Conservation (phyloP, 64 coral and sea anemone species). For the Stichodactyla helianthus region DNA sequence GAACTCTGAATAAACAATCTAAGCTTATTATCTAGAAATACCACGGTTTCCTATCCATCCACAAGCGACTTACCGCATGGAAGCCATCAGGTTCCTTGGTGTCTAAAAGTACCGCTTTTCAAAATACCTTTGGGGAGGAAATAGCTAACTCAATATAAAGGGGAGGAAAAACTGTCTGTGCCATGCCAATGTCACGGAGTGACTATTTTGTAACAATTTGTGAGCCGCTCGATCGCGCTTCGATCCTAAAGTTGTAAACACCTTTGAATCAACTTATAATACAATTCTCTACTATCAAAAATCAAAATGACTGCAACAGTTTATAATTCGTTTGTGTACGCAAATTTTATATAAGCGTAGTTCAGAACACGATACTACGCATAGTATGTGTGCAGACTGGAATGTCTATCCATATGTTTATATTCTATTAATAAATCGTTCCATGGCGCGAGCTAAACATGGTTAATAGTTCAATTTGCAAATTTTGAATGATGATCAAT, state of each 20-base stretch:
- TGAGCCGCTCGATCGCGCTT: not conserved
- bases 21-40: conserved; percentile 13
- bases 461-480: no score
- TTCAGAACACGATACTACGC: no score
- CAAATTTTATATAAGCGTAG: no score
- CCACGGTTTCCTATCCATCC: conserved; percentile 12
- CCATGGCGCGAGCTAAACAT: no score
- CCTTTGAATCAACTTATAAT: not conserved
- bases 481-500: no score
- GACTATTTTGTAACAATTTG: not conserved
- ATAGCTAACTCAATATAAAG: no score
- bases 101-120: not conserved
- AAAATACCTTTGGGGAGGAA: not conserved
- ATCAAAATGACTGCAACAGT: not conserved
- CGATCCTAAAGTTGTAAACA: not conserved
- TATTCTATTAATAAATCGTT: no score
- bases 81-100: not conserved
- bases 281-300: not conserved
- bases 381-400: no score
- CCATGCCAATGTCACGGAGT: not conserved
- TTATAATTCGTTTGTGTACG: not conserved
- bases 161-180: not conserved
- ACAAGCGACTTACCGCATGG: not conserved
- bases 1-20: conserved; percentile 10
- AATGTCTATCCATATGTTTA: no score